These are phyloP conservation scores for Sebastes matsubarae DNA, from an alignment of 2,797 vertebrate species.

Conservation along the genomic window DNA sequence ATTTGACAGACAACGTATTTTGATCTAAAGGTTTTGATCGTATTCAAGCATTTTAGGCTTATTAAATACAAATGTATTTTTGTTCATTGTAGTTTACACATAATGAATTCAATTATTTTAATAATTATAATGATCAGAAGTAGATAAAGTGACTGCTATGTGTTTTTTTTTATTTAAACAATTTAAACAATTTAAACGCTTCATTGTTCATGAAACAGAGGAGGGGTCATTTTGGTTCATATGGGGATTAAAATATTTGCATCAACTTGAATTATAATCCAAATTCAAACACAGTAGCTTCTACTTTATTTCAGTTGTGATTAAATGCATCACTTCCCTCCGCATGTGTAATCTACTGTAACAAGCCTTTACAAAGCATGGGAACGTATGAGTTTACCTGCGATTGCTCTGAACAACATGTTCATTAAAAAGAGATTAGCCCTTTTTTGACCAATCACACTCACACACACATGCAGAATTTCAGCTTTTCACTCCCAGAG, in stretches of 20 bases:
- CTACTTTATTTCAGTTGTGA: neutral
- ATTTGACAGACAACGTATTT: neutral
- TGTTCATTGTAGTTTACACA: neutral
- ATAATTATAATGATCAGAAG: neutral
- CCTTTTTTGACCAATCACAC: constrained; percentile 32
- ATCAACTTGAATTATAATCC: neutral
- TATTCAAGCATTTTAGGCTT: neutral
- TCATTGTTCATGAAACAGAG: neutral
- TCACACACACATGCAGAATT: constrained; percentile 33
- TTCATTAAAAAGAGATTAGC: constrained; percentile 87
- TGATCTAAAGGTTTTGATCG: neutral
- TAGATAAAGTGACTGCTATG: neutral
- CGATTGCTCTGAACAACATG: constrained; percentile 52
- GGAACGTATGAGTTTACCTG: constrained; percentile 57
- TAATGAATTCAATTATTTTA: neutral
- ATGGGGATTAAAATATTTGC: neutral
- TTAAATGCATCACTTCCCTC: constrained; percentile 8
- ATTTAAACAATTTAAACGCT: neutral
- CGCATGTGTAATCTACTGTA: constrained; percentile 49
- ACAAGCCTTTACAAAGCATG: constrained; percentile 35
- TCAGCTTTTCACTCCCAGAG: constrained; percentile 65
- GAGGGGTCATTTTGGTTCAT: neutral
- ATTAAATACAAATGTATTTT: neutral
- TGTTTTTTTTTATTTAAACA: neutral
- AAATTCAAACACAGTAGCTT: constrained; percentile 3